Base-by-base conservation (phyloP, 2,113 vertebrate genomes). In the Sinocyclocheilus anophthalmus region DNA sequence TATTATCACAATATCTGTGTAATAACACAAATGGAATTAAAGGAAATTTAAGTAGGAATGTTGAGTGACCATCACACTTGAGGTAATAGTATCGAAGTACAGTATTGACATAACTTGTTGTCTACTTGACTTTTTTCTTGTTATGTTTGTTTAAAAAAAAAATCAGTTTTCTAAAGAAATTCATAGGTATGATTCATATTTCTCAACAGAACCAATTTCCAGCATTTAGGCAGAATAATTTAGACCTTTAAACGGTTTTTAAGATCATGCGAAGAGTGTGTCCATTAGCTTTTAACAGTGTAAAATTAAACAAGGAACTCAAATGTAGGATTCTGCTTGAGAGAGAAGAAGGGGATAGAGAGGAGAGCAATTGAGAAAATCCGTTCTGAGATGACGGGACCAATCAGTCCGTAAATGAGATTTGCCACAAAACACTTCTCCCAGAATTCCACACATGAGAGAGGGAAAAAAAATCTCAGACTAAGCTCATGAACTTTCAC, bases 401-500 rank as follows among this genome's bases (percentile, higher is more conserved):
- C 81, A 73, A 59, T 81, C 59, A 57, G 33, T 7, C 45, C 16
- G 90, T 94, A 95, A 96, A 96, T 95, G 94, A 95, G 93, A 94
- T 95, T 93, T 94, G 91, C 92, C 92, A 92, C 93, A 95, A 95
- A 95, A 94, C 94, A 93, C 94, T 94, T 94, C 93, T 94, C 93
- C 91, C 92, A 94, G 93, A 93, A 95, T 94, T 94, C 94, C 73
- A 8, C 83, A 30, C 67, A 78, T 63, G 59, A 59, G 30, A 42
- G 30, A 3, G 67, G 93, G 42, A 2, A 93, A 95, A 95, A 95
- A 87, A 95, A 95, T 93, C 92, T 91, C 93, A 93, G 93, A 94
- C 93, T 96, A 95, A 95, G 94, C 95, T 90, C 59, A 88, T 94
- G 95, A 96, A 96, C 95, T 95, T 94, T 96, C 94, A 96, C 95